Percentiles rank a stretch among this genome's conserved stretches.
Conservation (phyloP, 2,113 vertebrate genomes). For the Plecturocebus donacophilus region DNA sequence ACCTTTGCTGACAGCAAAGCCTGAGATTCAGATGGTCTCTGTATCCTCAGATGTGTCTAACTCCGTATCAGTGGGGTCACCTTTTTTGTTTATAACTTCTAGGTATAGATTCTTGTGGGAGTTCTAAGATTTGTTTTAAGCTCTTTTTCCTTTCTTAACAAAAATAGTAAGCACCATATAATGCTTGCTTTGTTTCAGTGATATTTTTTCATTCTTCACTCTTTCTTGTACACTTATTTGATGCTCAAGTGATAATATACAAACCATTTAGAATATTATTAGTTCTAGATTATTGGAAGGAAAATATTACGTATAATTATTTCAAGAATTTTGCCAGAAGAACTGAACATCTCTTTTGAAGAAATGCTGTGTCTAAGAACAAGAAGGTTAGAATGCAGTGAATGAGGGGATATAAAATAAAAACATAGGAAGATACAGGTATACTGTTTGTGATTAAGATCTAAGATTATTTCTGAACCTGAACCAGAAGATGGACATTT, state of each 20-base stretch:
- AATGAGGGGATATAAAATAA: not conserved
- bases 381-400: not conserved
- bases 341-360: not conserved
- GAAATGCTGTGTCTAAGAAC: not conserved
- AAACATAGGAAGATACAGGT: not conserved
- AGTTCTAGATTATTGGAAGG: not conserved
- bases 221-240: conserved; percentile 6
- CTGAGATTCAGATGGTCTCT: not conserved
- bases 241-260: not conserved
- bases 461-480: not conserved
- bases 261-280: not conserved
- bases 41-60: not conserved
- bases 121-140: not conserved
- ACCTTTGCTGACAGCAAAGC: not conserved
- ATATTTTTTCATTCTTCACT: not conserved
- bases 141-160: conserved; percentile 7
- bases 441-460: not conserved
- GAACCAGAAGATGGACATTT: not conserved
- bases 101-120: not conserved
- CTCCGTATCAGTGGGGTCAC: not conserved
- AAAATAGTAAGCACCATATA: not conserved
- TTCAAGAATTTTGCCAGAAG: not conserved
- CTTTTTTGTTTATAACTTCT: conserved; percentile 15
- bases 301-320: not conserved
- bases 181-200: not conserved